These are phyloP conservation scores for Corynorhinus townsendii DNA, from an alignment of 2,113 vertebrate species.

Conservation along the genomic window DNA sequence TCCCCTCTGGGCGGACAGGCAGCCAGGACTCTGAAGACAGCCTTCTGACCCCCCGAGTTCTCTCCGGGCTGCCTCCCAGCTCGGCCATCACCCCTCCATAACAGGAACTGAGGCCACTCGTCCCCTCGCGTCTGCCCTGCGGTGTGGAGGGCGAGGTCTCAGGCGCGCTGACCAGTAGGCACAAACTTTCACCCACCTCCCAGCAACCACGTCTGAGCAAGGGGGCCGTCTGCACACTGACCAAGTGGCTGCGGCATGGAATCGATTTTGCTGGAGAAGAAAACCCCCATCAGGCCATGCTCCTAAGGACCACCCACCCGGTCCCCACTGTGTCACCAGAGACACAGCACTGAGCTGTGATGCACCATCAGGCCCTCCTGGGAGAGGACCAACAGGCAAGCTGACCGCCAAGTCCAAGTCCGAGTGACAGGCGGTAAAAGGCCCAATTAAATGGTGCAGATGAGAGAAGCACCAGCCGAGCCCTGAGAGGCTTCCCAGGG, in stretches of 20 bases:
- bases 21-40: neutral
- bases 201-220: too few relatives aligned
- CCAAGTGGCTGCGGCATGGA: too few relatives aligned
- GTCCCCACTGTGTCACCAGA: neutral
- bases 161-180: neutral
- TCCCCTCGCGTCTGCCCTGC: neutral
- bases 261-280: neutral
- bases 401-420: neutral
- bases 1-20: neutral
- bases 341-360: neutral
- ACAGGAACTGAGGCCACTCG: neutral
- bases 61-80: neutral
- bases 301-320: neutral
- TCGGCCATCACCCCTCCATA: neutral
- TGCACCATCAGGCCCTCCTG: neutral
- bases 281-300: rapidly evolving
- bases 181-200: neutral
- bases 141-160: rapidly evolving
- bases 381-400: neutral
- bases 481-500: neutral
- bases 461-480: neutral
- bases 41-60: neutral
- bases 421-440: neutral
- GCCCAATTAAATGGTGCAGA: neutral
- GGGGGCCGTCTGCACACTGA: rapidly evolving